Evolutionary conservation across 53 echinoderm and acorn worm species (phyloP).

Genomic region (Temnopleurus reevesii): DNA sequence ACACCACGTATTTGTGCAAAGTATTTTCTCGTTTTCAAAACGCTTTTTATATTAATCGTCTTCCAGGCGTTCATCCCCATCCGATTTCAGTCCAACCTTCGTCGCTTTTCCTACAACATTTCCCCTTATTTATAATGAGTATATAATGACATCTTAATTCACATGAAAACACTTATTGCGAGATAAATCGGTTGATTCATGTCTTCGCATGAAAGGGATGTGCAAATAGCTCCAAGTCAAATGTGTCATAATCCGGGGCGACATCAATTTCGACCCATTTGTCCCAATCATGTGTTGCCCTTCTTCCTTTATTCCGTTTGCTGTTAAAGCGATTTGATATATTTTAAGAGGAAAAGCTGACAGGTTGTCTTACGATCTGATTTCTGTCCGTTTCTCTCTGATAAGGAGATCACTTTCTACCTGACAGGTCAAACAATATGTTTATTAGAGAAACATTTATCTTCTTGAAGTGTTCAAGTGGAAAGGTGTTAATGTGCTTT

Average conservation of each 20-base stretch:
- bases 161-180: neutral
- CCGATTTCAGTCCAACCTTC: neutral
- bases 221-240: conserved; percentile 40
- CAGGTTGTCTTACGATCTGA: conserved; percentile 4
- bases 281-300: neutral
- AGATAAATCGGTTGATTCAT: conserved; percentile 32
- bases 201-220: neutral
- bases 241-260: conserved; percentile 32
- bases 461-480: conserved; percentile 10
- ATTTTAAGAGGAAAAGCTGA: conserved; percentile 2
- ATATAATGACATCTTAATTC: conserved; percentile 24
- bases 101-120: conserved; percentile 7
- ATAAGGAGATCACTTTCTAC: neutral
- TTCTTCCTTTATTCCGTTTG: conserved; percentile 2
- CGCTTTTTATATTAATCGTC: neutral
- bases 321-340: conserved; percentile 19
- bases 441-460: conserved; percentile 21
- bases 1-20: conserved; percentile 20
- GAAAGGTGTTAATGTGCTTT: neutral
- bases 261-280: conserved; percentile 4
- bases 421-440: conserved; percentile 29
- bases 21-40: conserved; percentile 38
- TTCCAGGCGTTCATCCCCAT: neutral
- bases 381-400: neutral
- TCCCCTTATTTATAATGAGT: conserved; percentile 19